A percentile compares a stretch with the other conserved stretches of the same genome.
These are phyloP conservation scores for Trichosurus vulpecula DNA, from an alignment of 2,797 vertebrate genomes.

Conservation along the genomic window DNA sequence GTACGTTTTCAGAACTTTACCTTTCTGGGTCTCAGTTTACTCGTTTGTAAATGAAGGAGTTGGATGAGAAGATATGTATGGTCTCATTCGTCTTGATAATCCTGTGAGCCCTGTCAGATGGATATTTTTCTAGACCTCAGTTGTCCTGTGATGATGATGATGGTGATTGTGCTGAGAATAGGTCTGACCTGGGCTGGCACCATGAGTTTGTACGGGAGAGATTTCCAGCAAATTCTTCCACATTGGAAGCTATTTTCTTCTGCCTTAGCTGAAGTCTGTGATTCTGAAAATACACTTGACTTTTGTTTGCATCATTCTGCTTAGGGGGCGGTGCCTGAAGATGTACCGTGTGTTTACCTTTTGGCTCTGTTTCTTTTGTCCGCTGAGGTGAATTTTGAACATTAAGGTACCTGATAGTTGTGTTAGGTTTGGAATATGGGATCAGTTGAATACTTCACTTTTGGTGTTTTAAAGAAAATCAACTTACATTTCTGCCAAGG, in stretches of 20 bases:
- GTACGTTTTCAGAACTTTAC: neutral
- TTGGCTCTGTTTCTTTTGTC: neutral
- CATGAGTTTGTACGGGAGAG: neutral
- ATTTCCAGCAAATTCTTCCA: neutral
- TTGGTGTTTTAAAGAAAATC: neutral
- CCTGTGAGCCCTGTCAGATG: neutral
- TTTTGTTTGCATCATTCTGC: neutral
- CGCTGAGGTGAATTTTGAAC: neutral
- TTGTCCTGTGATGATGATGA: neutral
- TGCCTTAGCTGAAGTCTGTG: neutral
- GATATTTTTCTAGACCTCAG: neutral
- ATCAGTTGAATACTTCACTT: neutral
- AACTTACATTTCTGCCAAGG: neutral
- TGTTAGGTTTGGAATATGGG: neutral
- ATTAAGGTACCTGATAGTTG: rapidly evolving
- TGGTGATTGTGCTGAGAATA: neutral
- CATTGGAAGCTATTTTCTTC: neutral
- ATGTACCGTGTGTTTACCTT: neutral
- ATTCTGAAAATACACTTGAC: neutral
- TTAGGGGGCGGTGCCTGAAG: too few relatives aligned
- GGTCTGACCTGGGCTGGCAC: neutral
- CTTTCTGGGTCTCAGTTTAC: neutral
- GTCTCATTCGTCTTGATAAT: neutral
- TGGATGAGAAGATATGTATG: neutral
- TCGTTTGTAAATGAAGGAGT: neutral